Evolutionary conservation across 2,888 invertebrate species (phyloP).

Genomic region (Agrochola circellaris): DNA sequence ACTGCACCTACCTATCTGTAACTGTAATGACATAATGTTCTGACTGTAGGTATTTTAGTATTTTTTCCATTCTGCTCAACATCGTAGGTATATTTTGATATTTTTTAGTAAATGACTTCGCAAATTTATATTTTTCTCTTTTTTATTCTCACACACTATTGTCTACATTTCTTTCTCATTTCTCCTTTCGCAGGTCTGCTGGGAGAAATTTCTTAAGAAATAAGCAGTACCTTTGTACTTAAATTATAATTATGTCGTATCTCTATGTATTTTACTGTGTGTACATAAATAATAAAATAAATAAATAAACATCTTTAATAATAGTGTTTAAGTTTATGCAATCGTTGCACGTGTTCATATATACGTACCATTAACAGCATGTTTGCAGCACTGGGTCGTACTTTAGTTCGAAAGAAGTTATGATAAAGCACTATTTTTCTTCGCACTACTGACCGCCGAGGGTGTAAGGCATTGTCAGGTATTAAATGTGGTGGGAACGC

Average conservation of each 20-base stretch:
- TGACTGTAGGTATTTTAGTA: neutral
- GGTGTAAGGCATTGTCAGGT: conserved; percentile 88
- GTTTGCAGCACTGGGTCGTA: conserved; percentile 94
- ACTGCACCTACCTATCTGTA: neutral
- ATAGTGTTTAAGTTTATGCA: neutral
- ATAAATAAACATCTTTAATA: too few species aligned
- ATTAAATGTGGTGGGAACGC: conserved; percentile 81
- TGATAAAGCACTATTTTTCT: conserved; percentile 94
- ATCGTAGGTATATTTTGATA: too few species aligned
- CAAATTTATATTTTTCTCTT: too few species aligned
- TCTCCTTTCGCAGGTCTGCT: too few species aligned
- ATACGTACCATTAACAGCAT: conserved; percentile 94
- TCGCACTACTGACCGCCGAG: conserved; percentile 91
- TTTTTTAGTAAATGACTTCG: too few species aligned
- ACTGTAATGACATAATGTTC: neutral
- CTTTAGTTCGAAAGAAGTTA: conserved; percentile 94
- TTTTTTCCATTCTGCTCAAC: neutral
- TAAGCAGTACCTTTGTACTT: too few species aligned
- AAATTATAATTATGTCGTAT: too few species aligned
- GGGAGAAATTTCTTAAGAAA: too few species aligned
- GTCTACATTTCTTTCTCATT: too few species aligned
- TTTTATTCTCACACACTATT: too few species aligned
- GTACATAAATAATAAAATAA: too few species aligned
- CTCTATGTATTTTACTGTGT: too few species aligned
- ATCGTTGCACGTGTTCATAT: neutral